Evolutionary conservation across 2,888 invertebrate species (phyloP).

Genomic region (Eledona agricola): DNA sequence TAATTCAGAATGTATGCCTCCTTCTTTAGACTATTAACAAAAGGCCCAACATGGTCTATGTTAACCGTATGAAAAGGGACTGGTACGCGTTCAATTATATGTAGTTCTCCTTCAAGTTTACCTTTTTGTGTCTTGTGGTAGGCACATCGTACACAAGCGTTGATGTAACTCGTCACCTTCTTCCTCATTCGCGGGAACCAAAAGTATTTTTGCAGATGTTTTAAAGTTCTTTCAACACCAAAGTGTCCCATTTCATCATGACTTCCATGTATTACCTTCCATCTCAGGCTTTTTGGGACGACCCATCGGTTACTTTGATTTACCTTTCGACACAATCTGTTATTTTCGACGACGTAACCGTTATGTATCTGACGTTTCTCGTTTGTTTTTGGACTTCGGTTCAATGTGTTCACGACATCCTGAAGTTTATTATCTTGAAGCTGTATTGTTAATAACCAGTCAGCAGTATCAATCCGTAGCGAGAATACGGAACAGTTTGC

Average conservation of each 20-base stretch:
- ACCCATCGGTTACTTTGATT: conserved; percentile 4
- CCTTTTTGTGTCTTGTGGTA: conserved; percentile 5
- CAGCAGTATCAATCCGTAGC: neutral
- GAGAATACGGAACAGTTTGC: neutral
- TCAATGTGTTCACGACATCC: neutral
- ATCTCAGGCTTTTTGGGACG: conserved; percentile 17
- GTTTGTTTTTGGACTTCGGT: neutral
- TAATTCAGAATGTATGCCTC: conserved; percentile 1
- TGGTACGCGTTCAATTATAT: conserved; percentile 16
- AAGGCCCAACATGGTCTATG: conserved; percentile 4
- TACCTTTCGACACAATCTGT: conserved; percentile 4
- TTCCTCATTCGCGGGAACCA: conserved; percentile 40
- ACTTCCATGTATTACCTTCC: conserved; percentile 25
- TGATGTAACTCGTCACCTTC: conserved; percentile 31
- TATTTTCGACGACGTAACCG: neutral
- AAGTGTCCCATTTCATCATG: conserved; percentile 42
- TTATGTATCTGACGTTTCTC: neutral
- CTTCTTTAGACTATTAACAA: conserved; percentile 1
- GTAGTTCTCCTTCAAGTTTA: conserved; percentile 20
- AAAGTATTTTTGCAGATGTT: conserved; percentile 30
- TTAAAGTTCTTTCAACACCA: conserved; percentile 37
- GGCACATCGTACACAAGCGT: conserved; percentile 34
- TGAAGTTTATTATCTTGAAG: neutral
- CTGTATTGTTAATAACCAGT: conserved; percentile 4
- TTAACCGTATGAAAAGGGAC: conserved; percentile 11